Evolutionary conservation across 2,797 vertebrate genomes (phyloP), one percentile per base, ranked within the genome.

Genomic region (Crypturellus tataupa): DNA sequence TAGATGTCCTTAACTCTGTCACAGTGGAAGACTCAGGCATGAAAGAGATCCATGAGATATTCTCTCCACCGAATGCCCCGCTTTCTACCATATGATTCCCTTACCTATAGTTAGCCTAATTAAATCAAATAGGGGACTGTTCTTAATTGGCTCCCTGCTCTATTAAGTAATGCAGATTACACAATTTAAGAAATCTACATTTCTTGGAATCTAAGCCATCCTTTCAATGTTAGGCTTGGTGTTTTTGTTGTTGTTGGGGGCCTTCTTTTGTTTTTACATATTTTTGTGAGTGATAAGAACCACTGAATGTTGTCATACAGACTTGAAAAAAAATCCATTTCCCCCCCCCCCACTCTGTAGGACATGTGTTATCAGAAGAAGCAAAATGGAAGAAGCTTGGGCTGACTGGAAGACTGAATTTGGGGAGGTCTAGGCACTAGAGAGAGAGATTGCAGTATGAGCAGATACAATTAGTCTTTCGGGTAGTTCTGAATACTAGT

Each of bases 21-120:
- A 96, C 95, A 94, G 90, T 72, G 81, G 55, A 96, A 72, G 80
- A 96, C 76, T 91, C 75, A 89, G 89, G 96, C 93, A 96, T 89
- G 93, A 95, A 92, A 96, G 70, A 96, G 94, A 90, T 88, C 95
- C 78, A 94, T 87, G 47, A 94, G 51, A 93, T 40, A 94, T 65
- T 84, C 72, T 88, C 24, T 86, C 83, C 85, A 67, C 59, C 92
- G 96, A 98, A 95, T 94, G 85, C 85, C 80, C 91, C 91, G 95
- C 84, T 86, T 53, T 94, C 90, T 96, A 85, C 85, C 93, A 87
- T 53, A 96, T 85, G 95, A 96, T 81, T 97, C 98, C 98, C 98
- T 98, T 97, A 98, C 97, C 97, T 98, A 97, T 97, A 98, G 96
- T 98, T 98, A 98, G 97, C 98, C 98, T 98, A 98, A 98, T 98